phyloP scores from a whole-genome alignment of 2,113 vertebrate genomes.

The Synchiropus splendidus region DNA sequence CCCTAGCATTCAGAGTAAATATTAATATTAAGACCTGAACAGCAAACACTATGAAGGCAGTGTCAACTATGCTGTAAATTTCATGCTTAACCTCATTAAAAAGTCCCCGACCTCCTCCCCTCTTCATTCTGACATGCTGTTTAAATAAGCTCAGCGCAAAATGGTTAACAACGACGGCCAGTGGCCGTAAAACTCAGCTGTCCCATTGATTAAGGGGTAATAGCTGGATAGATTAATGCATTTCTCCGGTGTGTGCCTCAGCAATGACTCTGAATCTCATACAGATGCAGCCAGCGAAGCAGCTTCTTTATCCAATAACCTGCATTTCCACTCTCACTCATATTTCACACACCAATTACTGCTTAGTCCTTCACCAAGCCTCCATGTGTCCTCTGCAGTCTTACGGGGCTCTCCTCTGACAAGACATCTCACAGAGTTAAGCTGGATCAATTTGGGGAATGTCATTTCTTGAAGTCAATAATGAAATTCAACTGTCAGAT shows the following conservation, averaged over 20 bases:
- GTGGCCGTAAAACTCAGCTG: slow-evolving; percentile 38
- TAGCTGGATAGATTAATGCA: slow-evolving; percentile 52
- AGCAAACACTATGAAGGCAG: slow-evolving; percentile 37
- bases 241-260: slow-evolving; percentile 40
- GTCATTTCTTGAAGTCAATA: slow-evolving; percentile 8
- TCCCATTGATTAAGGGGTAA: slow-evolving; percentile 60
- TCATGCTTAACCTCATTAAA: slow-evolving; percentile 40
- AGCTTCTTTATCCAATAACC: slow-evolving; percentile 38
- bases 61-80: slow-evolving; percentile 31
- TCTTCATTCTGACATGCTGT: slow-evolving; percentile 18
- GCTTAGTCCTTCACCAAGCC: slow-evolving; percentile 18
- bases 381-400: slow-evolving; percentile 4
- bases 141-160: slow-evolving; percentile 53
- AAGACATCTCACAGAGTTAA: slow-evolving; percentile 2
- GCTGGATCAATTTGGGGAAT: slow-evolving; percentile 13
- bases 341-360: slow-evolving; percentile 45
- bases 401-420: slow-evolving; percentile 4
- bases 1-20: too few species aligned
- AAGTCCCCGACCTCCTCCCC: background rate
- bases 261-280: slow-evolving; percentile 47
- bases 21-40: too few species aligned
- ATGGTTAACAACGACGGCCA: slow-evolving; percentile 40
- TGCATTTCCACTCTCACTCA: slow-evolving; percentile 31
- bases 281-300: slow-evolving; percentile 30
- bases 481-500: slow-evolving; percentile 16